Percentiles rank a stretch among this genome's conserved stretches.
These are phyloP conservation scores for Hymenopus coronatus DNA, from an alignment of 2,888 invertebrate genomes.

Conservation along the genomic window DNA sequence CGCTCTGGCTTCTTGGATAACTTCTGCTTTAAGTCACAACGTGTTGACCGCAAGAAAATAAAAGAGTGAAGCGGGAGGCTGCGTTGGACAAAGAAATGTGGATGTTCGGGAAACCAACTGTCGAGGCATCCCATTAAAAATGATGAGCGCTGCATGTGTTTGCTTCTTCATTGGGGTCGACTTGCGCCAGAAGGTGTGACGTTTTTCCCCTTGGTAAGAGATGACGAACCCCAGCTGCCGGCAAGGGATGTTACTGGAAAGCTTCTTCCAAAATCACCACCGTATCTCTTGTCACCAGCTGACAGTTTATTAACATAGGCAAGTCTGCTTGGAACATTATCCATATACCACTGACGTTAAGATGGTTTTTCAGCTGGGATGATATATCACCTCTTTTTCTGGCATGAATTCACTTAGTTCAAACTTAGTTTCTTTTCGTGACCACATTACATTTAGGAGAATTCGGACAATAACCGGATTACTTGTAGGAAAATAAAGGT, in stretches of 20 bases:
- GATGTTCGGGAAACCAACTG: neutral
- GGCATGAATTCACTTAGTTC: too few relatives aligned
- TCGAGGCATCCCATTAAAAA: neutral
- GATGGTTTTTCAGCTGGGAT: too few relatives aligned
- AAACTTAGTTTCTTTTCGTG: too few relatives aligned
- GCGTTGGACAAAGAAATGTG: neutral
- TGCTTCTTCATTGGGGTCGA: neutral
- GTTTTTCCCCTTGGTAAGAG: neutral
- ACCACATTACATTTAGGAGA: too few relatives aligned
- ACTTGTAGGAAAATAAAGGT: too few relatives aligned
- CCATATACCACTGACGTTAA: neutral
- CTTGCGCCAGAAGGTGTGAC: neutral
- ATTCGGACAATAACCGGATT: too few relatives aligned
- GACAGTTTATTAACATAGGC: neutral
- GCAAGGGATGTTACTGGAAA: neutral
- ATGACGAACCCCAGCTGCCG: neutral
- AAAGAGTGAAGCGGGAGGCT: neutral
- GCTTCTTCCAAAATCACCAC: neutral
- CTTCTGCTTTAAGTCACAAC: neutral
- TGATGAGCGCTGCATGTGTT: neutral
- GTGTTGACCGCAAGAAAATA: neutral
- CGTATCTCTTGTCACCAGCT: neutral
- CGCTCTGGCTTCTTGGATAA: neutral
- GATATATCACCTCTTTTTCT: too few relatives aligned
- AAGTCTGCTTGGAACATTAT: neutral